These are phyloP conservation scores for Drymodes brunneopygia DNA, from an alignment of 2,113 vertebrate species.

Conservation along the genomic window DNA sequence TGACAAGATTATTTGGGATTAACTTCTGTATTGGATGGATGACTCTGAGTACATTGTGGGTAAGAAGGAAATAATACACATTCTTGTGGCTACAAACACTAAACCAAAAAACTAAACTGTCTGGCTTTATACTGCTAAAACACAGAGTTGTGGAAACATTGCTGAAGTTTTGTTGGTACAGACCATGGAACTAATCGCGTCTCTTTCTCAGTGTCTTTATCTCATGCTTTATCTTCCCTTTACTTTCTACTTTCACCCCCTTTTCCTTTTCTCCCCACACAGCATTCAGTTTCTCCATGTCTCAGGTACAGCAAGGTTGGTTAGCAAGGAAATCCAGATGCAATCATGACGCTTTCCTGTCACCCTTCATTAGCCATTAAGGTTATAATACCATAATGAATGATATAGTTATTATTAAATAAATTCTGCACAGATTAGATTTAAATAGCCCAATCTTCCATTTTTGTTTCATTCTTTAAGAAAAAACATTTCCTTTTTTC, in stretches of 20 bases:
- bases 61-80: conserved; percentile 77
- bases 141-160: conserved; percentile 32
- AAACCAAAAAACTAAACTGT: conserved; percentile 61
- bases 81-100: conserved; percentile 74
- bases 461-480: not conserved
- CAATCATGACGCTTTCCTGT: not conserved
- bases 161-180: conserved; percentile 18
- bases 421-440: conserved; percentile 2
- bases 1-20: conserved; percentile 69
- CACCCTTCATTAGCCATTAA: not conserved
- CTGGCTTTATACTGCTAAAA: conserved; percentile 62
- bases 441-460: not conserved
- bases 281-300: not conserved
- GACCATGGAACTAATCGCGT: not conserved
- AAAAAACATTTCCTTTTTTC: not conserved
- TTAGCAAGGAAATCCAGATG: not conserved
- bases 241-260: conserved; percentile 3
- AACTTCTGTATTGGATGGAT: conserved; percentile 67
- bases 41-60: conserved; percentile 72
- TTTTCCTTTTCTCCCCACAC: not conserved
- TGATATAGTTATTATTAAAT: not conserved
- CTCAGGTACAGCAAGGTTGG: not conserved
- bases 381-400: not conserved
- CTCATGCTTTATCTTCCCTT: not conserved
- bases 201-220: conserved; percentile 12